These are phyloP conservation scores for Spilogale gracilis DNA, from an alignment of 2,113 vertebrate species.

Conservation along the genomic window DNA sequence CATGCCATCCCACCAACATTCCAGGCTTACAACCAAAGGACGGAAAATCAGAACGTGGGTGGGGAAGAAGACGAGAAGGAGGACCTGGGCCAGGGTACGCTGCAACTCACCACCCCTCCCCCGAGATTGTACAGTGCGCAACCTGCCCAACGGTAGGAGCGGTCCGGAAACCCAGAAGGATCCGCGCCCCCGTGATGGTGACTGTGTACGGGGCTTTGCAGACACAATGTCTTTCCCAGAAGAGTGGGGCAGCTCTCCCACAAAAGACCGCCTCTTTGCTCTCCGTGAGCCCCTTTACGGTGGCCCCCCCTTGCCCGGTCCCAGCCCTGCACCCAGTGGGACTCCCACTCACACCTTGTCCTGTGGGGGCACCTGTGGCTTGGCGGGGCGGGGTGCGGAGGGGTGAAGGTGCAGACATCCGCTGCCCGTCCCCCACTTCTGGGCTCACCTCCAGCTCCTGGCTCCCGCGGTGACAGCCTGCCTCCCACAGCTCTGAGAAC, in stretches of 20 bases:
- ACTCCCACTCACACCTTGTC: neutral
- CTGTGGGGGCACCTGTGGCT: slow-evolving; percentile 69
- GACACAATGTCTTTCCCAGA: neutral
- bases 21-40: neutral
- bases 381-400: slow-evolving; percentile 6
- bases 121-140: fast-evolving
- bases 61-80: neutral
- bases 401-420: slow-evolving; percentile 14
- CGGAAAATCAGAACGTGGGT: fast-evolving
- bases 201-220: fast-evolving
- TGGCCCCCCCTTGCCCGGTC: fast-evolving
- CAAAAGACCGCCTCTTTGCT: neutral
- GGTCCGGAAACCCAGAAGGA: fast-evolving
- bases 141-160: fast-evolving
- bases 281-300: neutral
- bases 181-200: fast-evolving
- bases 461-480: slow-evolving; percentile 63
- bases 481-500: slow-evolving; percentile 75
- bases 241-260: neutral
- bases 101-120: fast-evolving
- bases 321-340: fast-evolving
- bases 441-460: slow-evolving; percentile 74
- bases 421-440: neutral
- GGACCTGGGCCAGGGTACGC: fast-evolving
- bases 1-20: neutral